Evolutionary conservation across 2,797 vertebrate species (phyloP).

Genomic region (Pogonophryne albipinna): DNA sequence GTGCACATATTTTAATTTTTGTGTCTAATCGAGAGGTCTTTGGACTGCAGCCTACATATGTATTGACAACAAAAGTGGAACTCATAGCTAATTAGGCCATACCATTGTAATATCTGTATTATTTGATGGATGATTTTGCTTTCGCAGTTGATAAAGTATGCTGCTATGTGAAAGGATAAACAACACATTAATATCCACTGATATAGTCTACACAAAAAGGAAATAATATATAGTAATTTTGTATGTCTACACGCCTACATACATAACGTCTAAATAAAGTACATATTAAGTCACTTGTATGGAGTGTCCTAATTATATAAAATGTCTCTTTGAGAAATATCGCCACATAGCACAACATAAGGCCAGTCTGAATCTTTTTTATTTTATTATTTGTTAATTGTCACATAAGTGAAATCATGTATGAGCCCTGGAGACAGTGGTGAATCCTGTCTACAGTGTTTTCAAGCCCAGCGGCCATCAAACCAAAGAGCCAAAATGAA

Average conservation of each 20-base stretch:
- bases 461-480: conserved; percentile 3
- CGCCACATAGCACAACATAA: not conserved
- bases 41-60: conserved; percentile 20
- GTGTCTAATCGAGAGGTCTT: conserved; percentile 34
- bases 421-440: conserved; percentile 1
- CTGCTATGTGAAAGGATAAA: not conserved
- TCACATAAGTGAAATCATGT: conserved; percentile 19
- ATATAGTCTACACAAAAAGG: not conserved
- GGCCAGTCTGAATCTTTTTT: conserved; percentile 7
- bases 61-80: conserved; percentile 39
- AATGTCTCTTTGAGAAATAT: not conserved
- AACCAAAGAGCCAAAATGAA: conserved; percentile 16
- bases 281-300: conserved; percentile 2
- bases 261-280: too few species aligned
- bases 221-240: not conserved
- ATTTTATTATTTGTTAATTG: conserved; percentile 17
- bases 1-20: conserved; percentile 53
- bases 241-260: too few species aligned
- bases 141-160: conserved; percentile 8
- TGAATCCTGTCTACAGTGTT: not conserved
- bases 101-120: conserved; percentile 46
- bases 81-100: conserved; percentile 26
- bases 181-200: not conserved
- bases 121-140: conserved; percentile 27
- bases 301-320: not conserved